Evolutionary conservation across 1,140 invertebrate genomes (phyloP), one percentile per base, ranked within the genome.

Genomic region (Leguminivora glycinivorella): DNA sequence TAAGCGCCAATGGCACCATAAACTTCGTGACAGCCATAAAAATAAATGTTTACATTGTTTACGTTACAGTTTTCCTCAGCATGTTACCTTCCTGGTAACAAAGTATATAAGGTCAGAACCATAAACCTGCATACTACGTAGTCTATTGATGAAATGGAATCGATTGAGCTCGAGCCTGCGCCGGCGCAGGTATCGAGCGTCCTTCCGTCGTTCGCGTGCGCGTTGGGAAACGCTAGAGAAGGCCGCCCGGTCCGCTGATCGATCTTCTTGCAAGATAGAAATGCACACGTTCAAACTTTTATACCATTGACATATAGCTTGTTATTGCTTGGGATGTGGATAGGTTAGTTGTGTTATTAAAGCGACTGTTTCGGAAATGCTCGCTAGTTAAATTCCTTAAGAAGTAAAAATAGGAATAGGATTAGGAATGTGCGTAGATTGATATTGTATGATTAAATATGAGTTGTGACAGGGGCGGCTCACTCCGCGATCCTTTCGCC

Each of bases 221-320:
- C 70, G 40, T 80, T 81, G 75, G 43, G 78, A 78, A 80, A 80
- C 69, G 73, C 40, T 38, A 66, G 68, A 69, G 75, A 82, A 83
- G 82, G 82, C 80, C 82, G 82, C 63, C 82, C 79, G 75, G 82
- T 83, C 68, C 56, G 66, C 67, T 17, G 69, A 38, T 43, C 74
- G 70, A 76, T 74, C 75, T 72, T 81, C 77, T 76, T 72, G 71
- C 56, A 71, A 7, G 69, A 63, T 75, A 52, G 47, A 52, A 52
- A 52, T 52, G 47, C 47, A 6, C 19, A 22, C 47, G 47, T 52
- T 9, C 10, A 52, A 19, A 52, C 47, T 52, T 19, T 52, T 52
- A 71, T 75, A 70, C 22, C 58, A 63, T 34, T 63, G 47, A 52
- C 19, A 52, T 17, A 52, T 52, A 19, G 47, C 5, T 52, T 3